A percentile compares a stretch with the other conserved stretches of the same genome.
phyloP scores from a whole-genome alignment of 2,797 vertebrate genomes.

The Atherinosoma microstoma region DNA sequence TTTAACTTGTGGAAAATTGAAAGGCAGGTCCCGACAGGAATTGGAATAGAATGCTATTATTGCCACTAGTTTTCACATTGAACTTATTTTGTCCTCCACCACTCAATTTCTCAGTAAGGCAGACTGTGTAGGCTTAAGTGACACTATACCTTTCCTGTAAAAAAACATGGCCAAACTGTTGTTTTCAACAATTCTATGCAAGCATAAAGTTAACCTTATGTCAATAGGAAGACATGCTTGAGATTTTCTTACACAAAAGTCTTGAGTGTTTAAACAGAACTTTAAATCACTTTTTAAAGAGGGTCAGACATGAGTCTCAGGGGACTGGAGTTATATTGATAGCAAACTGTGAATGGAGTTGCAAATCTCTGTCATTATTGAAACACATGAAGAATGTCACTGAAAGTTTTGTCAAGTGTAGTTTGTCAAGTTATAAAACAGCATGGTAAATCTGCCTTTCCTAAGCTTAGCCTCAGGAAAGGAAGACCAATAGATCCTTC shows the following conservation, averaged over 20 bases:
- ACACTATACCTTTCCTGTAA: too few species aligned
- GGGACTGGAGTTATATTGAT: too few species aligned
- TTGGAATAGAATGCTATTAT: too few species aligned
- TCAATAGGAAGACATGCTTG: background rate
- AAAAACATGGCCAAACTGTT: too few species aligned
- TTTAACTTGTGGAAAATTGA: too few species aligned
- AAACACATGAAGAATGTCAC: background rate
- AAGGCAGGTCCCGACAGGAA: too few species aligned
- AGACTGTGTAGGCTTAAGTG: too few species aligned
- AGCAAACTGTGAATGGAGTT: background rate
- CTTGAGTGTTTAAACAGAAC: background rate
- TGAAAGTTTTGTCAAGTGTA: background rate
- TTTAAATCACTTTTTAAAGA: background rate
- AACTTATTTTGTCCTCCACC: too few species aligned
- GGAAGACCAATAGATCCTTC: background rate
- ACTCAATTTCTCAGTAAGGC: too few species aligned
- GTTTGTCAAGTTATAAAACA: background rate
- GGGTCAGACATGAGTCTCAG: background rate
- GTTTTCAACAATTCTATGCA: background rate
- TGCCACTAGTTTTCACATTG: too few species aligned
- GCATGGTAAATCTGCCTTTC: background rate
- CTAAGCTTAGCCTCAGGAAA: background rate
- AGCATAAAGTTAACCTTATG: background rate
- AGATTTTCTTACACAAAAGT: background rate
- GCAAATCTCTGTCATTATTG: background rate